Conservation (phyloP, 30 jellyfish, hydroid and myxozoan genomes). For the Aurelia sp. region DNA sequence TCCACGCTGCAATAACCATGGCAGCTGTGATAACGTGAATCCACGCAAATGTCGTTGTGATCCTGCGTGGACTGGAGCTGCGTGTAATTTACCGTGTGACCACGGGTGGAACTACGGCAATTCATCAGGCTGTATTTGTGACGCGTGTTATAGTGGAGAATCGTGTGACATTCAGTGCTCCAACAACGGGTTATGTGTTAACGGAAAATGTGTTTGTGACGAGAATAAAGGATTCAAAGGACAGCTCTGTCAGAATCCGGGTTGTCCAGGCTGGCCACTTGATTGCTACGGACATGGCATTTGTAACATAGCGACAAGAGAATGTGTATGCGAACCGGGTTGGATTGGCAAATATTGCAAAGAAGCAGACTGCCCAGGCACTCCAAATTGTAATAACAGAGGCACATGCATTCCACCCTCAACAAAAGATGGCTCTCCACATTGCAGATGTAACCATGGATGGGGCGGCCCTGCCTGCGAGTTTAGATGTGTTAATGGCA, state of each 20-base stretch:
- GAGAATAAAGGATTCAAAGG: slow-evolving; percentile 69
- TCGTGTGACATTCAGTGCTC: slow-evolving; percentile 60
- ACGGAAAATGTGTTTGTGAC: slow-evolving; percentile 64
- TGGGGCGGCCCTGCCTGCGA: slow-evolving; percentile 87
- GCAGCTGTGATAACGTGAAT: slow-evolving; percentile 56
- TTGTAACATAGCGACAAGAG: slow-evolving; percentile 65
- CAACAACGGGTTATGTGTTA: slow-evolving; percentile 54
- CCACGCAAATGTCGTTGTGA: slow-evolving; percentile 72
- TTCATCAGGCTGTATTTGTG: slow-evolving; percentile 63
- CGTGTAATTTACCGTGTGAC: slow-evolving; percentile 52
- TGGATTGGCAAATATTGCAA: slow-evolving; percentile 74
- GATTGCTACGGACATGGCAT: slow-evolving; percentile 69
- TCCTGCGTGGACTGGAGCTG: slow-evolving; percentile 70
- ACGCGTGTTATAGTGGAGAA: slow-evolving; percentile 72
- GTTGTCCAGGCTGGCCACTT: slow-evolving; percentile 80
- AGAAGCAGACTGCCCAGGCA: slow-evolving; percentile 80
- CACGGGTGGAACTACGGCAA: slow-evolving; percentile 63
- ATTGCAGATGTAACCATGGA: slow-evolving; percentile 57
- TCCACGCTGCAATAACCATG: slow-evolving; percentile 51
- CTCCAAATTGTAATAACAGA: slow-evolving; percentile 71
- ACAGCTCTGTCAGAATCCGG: slow-evolving; percentile 36
- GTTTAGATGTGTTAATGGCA: slow-evolving; percentile 64
- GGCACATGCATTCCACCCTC: slow-evolving; percentile 61
- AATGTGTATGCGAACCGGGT: slow-evolving; percentile 68
- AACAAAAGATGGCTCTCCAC: slow-evolving; percentile 32